Percentiles rank a stretch among this genome's conserved stretches.
Conservation (phyloP, 2,888 invertebrate genomes). For the Caenorhabditis macrosperma region DNA sequence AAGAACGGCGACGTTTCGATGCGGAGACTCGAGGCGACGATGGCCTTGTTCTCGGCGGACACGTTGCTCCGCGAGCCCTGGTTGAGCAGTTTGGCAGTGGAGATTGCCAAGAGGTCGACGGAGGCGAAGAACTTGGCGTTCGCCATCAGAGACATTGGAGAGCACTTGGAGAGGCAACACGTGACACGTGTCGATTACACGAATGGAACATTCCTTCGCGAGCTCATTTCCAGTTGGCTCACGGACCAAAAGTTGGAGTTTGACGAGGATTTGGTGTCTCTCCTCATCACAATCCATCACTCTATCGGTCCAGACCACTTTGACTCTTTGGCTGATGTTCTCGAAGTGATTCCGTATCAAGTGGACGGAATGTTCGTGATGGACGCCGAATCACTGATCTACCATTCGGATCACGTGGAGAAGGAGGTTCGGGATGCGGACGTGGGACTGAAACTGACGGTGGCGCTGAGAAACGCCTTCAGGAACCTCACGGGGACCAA, state of each 20-base stretch:
- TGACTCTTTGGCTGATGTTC: background rate
- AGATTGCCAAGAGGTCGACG: background rate
- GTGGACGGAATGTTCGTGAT: background rate
- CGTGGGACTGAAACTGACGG: background rate
- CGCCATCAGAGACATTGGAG: conserved; percentile 6
- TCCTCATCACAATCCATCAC: background rate
- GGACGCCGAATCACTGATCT: background rate
- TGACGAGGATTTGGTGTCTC: background rate
- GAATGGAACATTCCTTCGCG: background rate
- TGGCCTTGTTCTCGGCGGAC: background rate
- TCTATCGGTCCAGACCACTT: conserved; percentile 22
- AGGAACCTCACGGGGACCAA: background rate
- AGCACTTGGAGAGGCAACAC: background rate
- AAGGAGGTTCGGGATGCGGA: background rate
- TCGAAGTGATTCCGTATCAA: conserved; percentile 8
- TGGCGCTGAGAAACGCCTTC: background rate
- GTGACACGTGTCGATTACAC: background rate
- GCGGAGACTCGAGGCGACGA: background rate
- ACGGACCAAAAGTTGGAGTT: background rate
- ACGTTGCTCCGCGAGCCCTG: background rate
- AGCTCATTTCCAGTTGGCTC: background rate
- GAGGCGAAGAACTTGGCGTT: conserved; percentile 16
- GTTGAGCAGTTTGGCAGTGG: background rate
- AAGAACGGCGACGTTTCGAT: conserved; percentile 8
- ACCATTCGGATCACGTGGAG: background rate